Evolutionary conservation across 2,888 invertebrate species (phyloP).

Genomic region (Thymelicus acteon): DNA sequence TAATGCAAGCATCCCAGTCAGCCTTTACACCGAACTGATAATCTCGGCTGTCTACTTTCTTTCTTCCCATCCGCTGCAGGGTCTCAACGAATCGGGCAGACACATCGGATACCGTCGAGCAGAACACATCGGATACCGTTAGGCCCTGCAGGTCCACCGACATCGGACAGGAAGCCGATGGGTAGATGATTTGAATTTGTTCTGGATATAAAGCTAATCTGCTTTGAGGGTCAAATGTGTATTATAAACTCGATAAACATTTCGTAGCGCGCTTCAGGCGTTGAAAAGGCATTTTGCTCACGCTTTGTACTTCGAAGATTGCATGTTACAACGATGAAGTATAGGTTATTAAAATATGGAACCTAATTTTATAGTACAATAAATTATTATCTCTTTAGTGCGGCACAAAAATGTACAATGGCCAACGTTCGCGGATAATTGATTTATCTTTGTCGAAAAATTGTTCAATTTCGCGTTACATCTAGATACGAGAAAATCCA

Average conservation of each 20-base stretch:
- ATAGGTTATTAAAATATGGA: neutral
- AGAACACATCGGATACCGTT: conserved; percentile 62
- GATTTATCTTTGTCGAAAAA: conserved; percentile 61
- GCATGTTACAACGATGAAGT: neutral
- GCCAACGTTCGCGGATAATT: conserved; percentile 7
- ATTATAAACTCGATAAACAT: conserved; percentile 33
- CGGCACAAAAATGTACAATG: conserved; percentile 6
- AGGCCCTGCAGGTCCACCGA: conserved; percentile 60
- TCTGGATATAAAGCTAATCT: conserved; percentile 38
- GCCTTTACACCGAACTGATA: neutral
- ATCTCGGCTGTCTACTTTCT: conserved; percentile 9
- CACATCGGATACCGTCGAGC: conserved; percentile 66
- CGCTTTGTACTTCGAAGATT: neutral
- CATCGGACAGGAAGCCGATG: conserved; percentile 47
- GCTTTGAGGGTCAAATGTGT: conserved; percentile 36
- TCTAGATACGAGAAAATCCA: conserved; percentile 67
- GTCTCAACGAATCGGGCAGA: conserved; percentile 59
- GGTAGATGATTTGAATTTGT: conserved; percentile 44
- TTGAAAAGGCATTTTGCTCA: conserved; percentile 14
- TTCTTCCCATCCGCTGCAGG: conserved; percentile 8
- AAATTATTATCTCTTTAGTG: neutral
- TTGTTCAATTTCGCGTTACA: conserved; percentile 80
- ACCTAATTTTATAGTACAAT: neutral
- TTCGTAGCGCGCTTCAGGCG: conserved; percentile 25
- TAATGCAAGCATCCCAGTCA: neutral